Evolutionary conservation across 2,113 vertebrate genomes (phyloP), one percentile per base, ranked within the genome.

Genomic region (Callionymus lyra): DNA sequence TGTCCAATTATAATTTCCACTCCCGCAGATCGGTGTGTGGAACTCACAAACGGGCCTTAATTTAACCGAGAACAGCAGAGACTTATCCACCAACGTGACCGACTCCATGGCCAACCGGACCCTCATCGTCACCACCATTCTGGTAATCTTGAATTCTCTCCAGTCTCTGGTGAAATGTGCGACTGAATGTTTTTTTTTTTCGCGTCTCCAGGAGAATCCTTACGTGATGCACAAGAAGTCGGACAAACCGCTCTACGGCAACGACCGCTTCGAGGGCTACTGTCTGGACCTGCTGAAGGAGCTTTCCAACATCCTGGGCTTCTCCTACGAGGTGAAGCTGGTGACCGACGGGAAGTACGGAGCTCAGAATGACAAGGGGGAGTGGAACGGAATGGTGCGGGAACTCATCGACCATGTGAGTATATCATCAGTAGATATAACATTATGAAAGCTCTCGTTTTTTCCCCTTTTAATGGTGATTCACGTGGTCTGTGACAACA

Each of bases 161-260:
- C 21, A 5, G 21, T 8, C 21, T 27, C 8, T 13, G 6, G 4
- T 12, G 17, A n/a, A 59, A n/a, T n/a, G n/a, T n/a, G n/a, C n/a
- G n/a, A 9, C 11, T 13, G 34, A 19, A 41, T 1, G n/a, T 46
- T 8, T 5, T 51, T 3, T 6, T 44, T 6, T 41, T 12, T 48
- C 18, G 16, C 38, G 41, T 47, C n/a, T 71, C 1, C 58, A 99
- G 95, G 95, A 98, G 74, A 95, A 97, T 61, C 95, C 95, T 6
- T 99, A 99, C 1, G 92, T 99, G 51, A 99, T 97, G 94, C 88
- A 95, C 58, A 93, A 91, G 84, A 99, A 99, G 65, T 99, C 95
- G 2, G 95, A 98, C 60, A 96, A 95, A 71, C 94, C 95, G 0
- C 72, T 99, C 16, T 93, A 94, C 8, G 95, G 95, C 38, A 99